Percentiles rank a stretch among this genome's conserved stretches.
Conservation (phyloP, 2,888 invertebrate species). For the Ceramica pisi region DNA sequence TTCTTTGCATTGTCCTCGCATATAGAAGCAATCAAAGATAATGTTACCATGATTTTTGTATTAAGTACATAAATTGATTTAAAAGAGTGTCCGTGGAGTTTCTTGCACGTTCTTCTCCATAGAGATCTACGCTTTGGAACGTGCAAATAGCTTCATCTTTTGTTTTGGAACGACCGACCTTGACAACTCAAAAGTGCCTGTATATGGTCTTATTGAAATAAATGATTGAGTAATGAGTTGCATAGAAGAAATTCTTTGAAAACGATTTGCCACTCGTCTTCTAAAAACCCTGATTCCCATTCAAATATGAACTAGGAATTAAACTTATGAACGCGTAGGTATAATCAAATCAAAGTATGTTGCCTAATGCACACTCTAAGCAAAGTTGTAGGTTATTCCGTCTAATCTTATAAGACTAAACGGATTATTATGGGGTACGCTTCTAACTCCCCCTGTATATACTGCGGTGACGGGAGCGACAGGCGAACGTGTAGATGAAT, state of each 20-base stretch:
- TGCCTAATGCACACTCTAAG: constrained; percentile 34
- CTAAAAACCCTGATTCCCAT: neutral
- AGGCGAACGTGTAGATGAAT: constrained; percentile 17
- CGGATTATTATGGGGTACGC: constrained; percentile 33
- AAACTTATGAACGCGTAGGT: constrained; percentile 11
- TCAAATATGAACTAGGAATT: neutral
- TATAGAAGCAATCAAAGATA: too few species aligned
- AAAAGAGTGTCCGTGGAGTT: too few species aligned
- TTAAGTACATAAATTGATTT: too few species aligned
- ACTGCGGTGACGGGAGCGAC: constrained; percentile 11
- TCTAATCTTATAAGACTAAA: constrained; percentile 48
- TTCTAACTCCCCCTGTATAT: neutral
- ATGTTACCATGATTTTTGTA: too few species aligned
- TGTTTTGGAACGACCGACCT: too few species aligned
- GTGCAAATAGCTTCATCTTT: too few species aligned
- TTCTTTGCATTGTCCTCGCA: too few species aligned
- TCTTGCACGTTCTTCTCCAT: too few species aligned
- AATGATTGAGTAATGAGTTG: too few species aligned
- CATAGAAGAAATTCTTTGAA: neutral
- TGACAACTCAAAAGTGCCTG: too few species aligned
- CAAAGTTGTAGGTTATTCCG: constrained; percentile 46
- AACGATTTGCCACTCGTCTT: neutral
- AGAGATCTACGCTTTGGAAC: too few species aligned
- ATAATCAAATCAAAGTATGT: constrained; percentile 31
- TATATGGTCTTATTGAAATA: too few species aligned